A percentile compares a stretch with the other conserved stretches of the same genome.
Conservation (phyloP, 1,140 invertebrate species). For the Monomorium pharaonis region DNA sequence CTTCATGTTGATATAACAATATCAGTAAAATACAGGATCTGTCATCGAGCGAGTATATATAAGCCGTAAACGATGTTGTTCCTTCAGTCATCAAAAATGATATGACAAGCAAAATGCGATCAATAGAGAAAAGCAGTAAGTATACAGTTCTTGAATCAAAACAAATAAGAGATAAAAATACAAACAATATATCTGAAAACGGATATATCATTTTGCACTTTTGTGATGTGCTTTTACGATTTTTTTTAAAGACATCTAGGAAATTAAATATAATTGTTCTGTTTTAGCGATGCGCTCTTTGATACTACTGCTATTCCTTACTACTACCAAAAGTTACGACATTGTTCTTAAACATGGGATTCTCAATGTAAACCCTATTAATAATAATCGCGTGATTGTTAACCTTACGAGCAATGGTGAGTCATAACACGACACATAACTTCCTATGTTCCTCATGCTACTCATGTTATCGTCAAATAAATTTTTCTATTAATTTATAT, state of each 20-base stretch:
- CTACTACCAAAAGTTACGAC: background rate
- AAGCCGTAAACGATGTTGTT: background rate
- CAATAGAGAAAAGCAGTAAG: conserved; percentile 15
- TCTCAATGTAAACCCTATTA: background rate
- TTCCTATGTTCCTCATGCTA: background rate
- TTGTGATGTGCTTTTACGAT: background rate
- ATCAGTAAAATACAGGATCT: background rate
- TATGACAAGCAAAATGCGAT: conserved; percentile 10
- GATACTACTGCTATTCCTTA: conserved; percentile 7
- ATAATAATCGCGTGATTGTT: background rate
- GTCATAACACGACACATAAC: background rate
- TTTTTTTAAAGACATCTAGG: background rate
- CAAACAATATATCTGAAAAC: background rate
- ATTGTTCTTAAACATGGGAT: background rate
- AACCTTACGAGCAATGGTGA: conserved; percentile 13
- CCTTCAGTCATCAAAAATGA: background rate
- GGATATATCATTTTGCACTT: background rate
- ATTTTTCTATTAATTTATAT: background rate
- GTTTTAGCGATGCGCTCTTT: conserved; percentile 19
- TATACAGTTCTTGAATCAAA: background rate
- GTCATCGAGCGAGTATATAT: conserved; percentile 28
- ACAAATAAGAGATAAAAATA: background rate
- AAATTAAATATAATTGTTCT: background rate
- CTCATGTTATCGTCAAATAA: background rate
- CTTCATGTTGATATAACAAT: background rate